These are phyloP conservation scores for Lasioglossum pauxillum DNA, from an alignment of 2,888 invertebrate species.

Conservation along the genomic window DNA sequence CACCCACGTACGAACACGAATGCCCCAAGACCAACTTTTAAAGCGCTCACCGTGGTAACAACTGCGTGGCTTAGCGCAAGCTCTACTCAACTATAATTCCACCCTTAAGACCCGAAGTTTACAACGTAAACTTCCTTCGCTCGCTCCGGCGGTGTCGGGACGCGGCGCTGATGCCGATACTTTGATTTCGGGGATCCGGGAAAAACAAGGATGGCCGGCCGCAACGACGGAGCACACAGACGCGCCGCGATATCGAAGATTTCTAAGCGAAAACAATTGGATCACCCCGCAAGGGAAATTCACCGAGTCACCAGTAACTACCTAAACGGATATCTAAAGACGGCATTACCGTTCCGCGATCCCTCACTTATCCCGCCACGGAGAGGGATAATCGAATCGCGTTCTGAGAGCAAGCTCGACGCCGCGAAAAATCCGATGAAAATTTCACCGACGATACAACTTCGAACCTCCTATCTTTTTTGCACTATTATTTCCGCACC, in stretches of 20 bases:
- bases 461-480: neutral
- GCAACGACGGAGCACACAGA: neutral
- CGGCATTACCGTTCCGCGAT: conserved; percentile 15
- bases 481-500: neutral
- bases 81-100: conserved; percentile 77
- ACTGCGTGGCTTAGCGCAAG: conserved; percentile 72
- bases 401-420: neutral
- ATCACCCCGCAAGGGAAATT: conserved; percentile 42
- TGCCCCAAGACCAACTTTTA: conserved; percentile 77
- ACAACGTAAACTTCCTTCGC: conserved; percentile 77
- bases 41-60: conserved; percentile 79
- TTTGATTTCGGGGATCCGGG: conserved; percentile 62
- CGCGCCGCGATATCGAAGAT: conserved; percentile 39
- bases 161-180: conserved; percentile 62
- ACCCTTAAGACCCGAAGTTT: conserved; percentile 78
- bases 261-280: conserved; percentile 60
- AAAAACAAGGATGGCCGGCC: conserved; percentile 40
- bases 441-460: neutral
- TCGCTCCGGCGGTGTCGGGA: conserved; percentile 49
- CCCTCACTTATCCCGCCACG: conserved; percentile 2
- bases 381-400: neutral
- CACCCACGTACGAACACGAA: conserved; percentile 57
- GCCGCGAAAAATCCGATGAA: neutral
- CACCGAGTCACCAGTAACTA: conserved; percentile 29
- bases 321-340: conserved; percentile 27